Percentiles rank a stretch among this genome's conserved stretches.
Conservation (phyloP, 2,888 invertebrate genomes). For the Euplagia quadripunctaria region DNA sequence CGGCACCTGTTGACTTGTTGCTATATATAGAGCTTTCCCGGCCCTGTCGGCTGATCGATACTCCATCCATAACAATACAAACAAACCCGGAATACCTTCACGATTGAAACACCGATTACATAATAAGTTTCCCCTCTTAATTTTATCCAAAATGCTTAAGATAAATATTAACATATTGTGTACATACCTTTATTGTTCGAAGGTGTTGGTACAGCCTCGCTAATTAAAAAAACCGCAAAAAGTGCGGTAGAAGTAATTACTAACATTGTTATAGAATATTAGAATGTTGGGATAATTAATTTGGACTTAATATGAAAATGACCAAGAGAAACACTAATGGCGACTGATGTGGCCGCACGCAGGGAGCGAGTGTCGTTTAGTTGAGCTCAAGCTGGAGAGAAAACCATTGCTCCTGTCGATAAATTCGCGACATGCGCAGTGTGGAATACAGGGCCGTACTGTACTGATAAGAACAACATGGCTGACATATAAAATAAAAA, state of each 20-base stretch:
- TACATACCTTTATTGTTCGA: conserved; percentile 78
- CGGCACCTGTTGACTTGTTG: conserved; percentile 80
- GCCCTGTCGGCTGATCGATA: conserved; percentile 73
- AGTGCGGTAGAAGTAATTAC: conserved; percentile 77
- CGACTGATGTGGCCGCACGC: conserved; percentile 73
- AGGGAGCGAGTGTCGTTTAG: conserved; percentile 76
- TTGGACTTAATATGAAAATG: conserved; percentile 47
- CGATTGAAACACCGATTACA: conserved; percentile 18
- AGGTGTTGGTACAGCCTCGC: conserved; percentile 77
- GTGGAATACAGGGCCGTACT: conserved; percentile 69
- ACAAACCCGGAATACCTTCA: conserved; percentile 24
- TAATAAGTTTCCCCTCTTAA: conserved; percentile 5
- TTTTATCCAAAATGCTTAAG: conserved; percentile 13
- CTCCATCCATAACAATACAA: conserved; percentile 59
- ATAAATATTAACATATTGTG: conserved; percentile 17
- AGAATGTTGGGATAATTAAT: conserved; percentile 47
- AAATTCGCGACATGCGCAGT: conserved; percentile 86
- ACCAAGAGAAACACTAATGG: conserved; percentile 60
- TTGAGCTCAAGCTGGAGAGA: conserved; percentile 70
- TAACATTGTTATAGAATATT: conserved; percentile 69
- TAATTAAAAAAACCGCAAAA: conserved; percentile 76
- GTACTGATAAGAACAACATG: conserved; percentile 42
- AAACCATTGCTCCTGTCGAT: conserved; percentile 79
- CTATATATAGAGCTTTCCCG: conserved; percentile 79
- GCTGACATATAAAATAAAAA: background rate